Evolutionary conservation across 1,140 invertebrate species (phyloP), one percentile per base, ranked within the genome.

Genomic region (Rhyzopertha dominica): DNA sequence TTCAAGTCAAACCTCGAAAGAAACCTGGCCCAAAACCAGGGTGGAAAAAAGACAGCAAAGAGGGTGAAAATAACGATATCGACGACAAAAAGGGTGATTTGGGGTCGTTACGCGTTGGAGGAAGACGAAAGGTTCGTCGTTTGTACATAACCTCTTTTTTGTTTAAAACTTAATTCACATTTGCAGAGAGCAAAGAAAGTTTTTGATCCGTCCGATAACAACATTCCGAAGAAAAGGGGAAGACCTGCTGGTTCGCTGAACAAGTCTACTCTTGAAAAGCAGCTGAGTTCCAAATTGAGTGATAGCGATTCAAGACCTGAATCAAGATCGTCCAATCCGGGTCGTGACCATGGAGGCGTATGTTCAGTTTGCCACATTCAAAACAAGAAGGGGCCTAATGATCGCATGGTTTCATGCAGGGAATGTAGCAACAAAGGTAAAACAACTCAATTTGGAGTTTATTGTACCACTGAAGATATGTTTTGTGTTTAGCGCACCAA

Each of bases 351-450:
- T 32, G 73, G 73, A 29, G 74, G 74, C 30, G 72, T 77, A 8
- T 78, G 76, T 51, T 76, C 74, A 1, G 75, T 78, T 2, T 78
- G 76, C 49, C 69, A 72, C 31, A 57, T 73, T 14, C 73, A 76
- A 34, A 74, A 72, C 50, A 69, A 71, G 51, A 67, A 73, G 51
- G 79, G 77, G 0, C 73, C 75, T 14, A 71, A 68, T 54, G 87
- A 88, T 59, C 74, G 74, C 32, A 71, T 90, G 25, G 74, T 90
- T 1, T 74, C 80, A 45, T 91, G 87, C 63, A 70, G 82, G 36
- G 85, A 88, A 63, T 91, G 87, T 53, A 84, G 80, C 39, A 82
- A 84, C 43, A 83, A 84, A 79, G 82, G 84, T 85, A 71, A 66
- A 13, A 43, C 39, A 44, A n/a, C n/a, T 19, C 1, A 17, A 30